phyloP scores from a whole-genome alignment of 1,140 invertebrate species.

The Sweltsa coloradensis region DNA sequence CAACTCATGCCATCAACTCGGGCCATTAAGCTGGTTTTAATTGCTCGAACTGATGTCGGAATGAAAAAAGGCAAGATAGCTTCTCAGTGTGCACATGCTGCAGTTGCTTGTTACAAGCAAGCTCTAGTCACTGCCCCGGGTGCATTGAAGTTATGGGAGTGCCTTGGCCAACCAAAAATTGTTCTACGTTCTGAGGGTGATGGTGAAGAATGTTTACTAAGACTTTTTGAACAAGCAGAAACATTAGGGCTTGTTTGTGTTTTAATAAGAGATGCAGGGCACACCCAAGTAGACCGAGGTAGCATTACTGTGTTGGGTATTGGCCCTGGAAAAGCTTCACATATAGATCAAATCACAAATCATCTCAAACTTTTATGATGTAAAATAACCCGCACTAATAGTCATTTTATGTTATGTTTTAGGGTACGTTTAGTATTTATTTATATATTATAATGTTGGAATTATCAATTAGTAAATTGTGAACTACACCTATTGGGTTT shows the following conservation, averaged over 20 bases:
- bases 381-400: too few relatives aligned
- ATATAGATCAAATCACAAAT: conserved; percentile 73
- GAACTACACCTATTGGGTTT: too few relatives aligned
- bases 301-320: conserved; percentile 79
- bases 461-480: too few relatives aligned
- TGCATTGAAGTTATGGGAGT: conserved; percentile 59
- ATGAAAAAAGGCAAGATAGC: conserved; percentile 93
- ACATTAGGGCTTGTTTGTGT: conserved; percentile 52
- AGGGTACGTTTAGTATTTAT: too few relatives aligned
- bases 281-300: conserved; percentile 77
- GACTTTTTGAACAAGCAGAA: conserved; percentile 53
- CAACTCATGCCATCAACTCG: too few relatives aligned
- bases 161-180: conserved; percentile 70
- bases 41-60: conserved; percentile 78
- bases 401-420: too few relatives aligned
- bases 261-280: conserved; percentile 75
- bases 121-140: conserved; percentile 44
- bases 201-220: conserved; percentile 45
- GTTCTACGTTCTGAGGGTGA: conserved; percentile 39
- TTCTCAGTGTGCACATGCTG: conserved; percentile 85
- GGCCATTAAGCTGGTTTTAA: conserved; percentile 60
- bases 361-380: conserved; percentile 72
- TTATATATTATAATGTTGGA: too few relatives aligned
- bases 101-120: conserved; percentile 65
- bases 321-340: conserved; percentile 64